These are phyloP conservation scores for Axis porcinus DNA, from an alignment of 2,113 vertebrate genomes.

Conservation along the genomic window DNA sequence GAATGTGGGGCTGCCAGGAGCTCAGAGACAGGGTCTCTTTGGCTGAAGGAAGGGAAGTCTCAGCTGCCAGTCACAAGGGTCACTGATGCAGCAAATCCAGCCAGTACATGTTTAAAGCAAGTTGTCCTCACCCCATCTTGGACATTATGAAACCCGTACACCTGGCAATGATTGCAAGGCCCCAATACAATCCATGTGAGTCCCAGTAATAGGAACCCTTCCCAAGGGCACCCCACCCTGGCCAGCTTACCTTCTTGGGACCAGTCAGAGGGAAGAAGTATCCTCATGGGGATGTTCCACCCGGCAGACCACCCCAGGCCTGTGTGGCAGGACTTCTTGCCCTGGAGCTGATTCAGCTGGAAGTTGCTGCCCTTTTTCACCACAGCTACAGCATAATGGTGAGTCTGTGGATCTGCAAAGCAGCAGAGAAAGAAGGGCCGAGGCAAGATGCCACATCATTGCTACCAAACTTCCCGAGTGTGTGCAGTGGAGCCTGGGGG, in stretches of 20 bases:
- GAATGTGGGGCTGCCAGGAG: not conserved
- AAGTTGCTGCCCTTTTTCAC: slow-evolving; percentile 82
- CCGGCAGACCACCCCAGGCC: slow-evolving; percentile 89
- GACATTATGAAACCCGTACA: no score
- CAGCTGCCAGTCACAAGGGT: not conserved
- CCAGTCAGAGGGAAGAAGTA: slow-evolving; percentile 67
- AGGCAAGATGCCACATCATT: not conserved
- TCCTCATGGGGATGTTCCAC: slow-evolving; percentile 87
- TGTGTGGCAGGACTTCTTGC: slow-evolving; percentile 91
- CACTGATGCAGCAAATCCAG: not conserved
- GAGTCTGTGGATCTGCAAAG: slow-evolving; percentile 78
- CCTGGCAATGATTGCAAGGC: not conserved
- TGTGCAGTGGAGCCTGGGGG: not conserved
- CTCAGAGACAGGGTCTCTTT: not conserved
- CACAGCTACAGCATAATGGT: slow-evolving; percentile 87
- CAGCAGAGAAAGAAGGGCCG: not conserved
- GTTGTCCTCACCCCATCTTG: not conserved
- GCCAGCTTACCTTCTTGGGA: slow-evolving; percentile 81
- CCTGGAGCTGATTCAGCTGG: slow-evolving; percentile 73
- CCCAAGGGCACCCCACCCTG: fast-evolving
- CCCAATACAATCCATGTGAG: not conserved
- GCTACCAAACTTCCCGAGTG: not conserved
- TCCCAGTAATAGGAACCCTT: not conserved
- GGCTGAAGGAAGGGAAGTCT: not conserved
- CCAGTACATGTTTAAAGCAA: not conserved